A percentile compares a stretch with the other conserved stretches of the same genome.
Evolutionary conservation across 2,888 invertebrate species (phyloP).

Genomic region (Phortica okadai): DNA sequence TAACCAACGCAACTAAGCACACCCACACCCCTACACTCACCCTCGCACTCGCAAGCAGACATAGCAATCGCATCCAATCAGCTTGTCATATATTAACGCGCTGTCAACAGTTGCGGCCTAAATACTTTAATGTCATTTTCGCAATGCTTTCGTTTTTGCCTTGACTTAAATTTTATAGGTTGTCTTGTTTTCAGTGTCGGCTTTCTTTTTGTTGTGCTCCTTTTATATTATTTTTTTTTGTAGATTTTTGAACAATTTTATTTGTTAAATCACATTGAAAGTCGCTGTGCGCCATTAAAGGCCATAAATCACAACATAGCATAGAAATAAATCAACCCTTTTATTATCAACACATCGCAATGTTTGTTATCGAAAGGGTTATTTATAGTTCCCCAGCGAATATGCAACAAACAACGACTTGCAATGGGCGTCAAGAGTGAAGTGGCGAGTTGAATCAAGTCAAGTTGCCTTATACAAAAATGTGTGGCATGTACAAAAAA

Average conservation of each 20-base stretch:
- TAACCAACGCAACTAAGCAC: too few relatives aligned
- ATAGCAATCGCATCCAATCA: too few relatives aligned
- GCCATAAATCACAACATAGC: constrained; percentile 67
- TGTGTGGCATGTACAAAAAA: neutral
- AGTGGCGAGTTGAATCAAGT: neutral
- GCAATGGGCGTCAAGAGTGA: too few relatives aligned
- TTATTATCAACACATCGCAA: constrained; percentile 70
- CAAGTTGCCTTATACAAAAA: neutral
- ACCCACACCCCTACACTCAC: too few relatives aligned
- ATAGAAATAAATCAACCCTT: constrained; percentile 69
- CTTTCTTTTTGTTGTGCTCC: neutral
- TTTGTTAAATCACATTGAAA: constrained; percentile 47
- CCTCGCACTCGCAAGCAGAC: too few relatives aligned
- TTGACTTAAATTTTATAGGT: too few relatives aligned
- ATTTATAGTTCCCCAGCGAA: constrained; percentile 65
- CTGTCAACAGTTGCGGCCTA: constrained; percentile 4
- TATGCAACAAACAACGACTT: constrained; percentile 20
- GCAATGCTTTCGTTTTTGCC: neutral
- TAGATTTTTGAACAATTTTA: constrained; percentile 38
- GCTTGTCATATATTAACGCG: neutral
- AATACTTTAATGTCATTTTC: constrained; percentile 4
- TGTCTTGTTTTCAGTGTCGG: too few relatives aligned
- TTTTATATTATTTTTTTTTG: too few relatives aligned
- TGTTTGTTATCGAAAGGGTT: constrained; percentile 70
- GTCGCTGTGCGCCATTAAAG: constrained; percentile 59